Conservation (phyloP, 2,113 vertebrate genomes). For the Zapornia atra region DNA sequence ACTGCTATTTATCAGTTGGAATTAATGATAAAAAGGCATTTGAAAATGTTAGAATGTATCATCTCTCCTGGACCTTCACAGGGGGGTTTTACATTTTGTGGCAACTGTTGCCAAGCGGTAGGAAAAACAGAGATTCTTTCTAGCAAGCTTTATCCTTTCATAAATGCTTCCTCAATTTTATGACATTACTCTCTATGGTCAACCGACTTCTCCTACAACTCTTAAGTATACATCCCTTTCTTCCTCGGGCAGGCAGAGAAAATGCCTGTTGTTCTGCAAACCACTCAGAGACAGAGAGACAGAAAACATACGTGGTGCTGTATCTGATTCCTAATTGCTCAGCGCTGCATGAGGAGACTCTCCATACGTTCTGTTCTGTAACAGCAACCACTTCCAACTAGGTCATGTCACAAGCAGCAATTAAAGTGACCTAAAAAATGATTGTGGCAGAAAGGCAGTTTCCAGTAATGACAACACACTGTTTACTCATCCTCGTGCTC, state of each 20-base stretch:
- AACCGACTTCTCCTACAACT: not conserved
- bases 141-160: not conserved
- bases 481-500: not conserved
- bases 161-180: not conserved
- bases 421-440: constrained; percentile 12
- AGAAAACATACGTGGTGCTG: not conserved
- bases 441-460: not conserved
- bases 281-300: not conserved
- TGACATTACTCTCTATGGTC: not conserved
- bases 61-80: not conserved
- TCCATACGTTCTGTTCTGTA: not conserved
- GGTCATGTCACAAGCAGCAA: not conserved
- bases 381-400: not conserved
- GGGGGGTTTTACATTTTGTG: not conserved
- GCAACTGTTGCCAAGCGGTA: constrained; percentile 10
- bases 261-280: not conserved
- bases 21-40: not conserved
- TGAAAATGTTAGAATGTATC: not conserved
- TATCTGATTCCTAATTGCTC: not conserved
- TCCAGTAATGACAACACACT: not conserved
- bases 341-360: not conserved
- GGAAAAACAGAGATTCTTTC: not conserved
- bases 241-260: not conserved
- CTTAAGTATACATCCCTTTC: not conserved
- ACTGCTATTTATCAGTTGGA: not conserved